phyloP scores from a whole-genome alignment of 2,797 vertebrate species.

The Crenuchus spilurus region DNA sequence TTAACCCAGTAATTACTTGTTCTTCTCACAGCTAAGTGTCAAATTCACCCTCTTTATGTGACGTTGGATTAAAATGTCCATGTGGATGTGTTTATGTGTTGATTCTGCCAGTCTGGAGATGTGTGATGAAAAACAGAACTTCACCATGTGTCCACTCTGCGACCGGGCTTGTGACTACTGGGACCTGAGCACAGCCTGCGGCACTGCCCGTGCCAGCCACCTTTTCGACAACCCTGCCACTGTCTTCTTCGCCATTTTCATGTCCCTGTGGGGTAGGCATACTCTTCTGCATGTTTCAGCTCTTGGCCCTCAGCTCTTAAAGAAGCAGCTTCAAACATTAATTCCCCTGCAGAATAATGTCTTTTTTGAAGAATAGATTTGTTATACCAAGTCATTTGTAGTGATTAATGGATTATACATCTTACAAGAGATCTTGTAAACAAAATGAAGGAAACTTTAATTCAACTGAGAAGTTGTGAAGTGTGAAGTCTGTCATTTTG shows the following conservation, averaged over 20 bases:
- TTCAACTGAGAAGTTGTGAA: too few relatives aligned
- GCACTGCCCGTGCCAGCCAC: slow-evolving; percentile 91
- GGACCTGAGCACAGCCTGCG: slow-evolving; percentile 92
- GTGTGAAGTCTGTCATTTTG: too few relatives aligned
- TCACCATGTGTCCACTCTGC: slow-evolving; percentile 98
- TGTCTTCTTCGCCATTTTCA: slow-evolving; percentile 95
- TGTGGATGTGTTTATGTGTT: slow-evolving; percentile 27
- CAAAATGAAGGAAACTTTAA: too few relatives aligned
- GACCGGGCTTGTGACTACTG: slow-evolving; percentile 94
- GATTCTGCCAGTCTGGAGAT: slow-evolving; percentile 86
- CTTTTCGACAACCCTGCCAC: slow-evolving; percentile 97
- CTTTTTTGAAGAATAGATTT: too few relatives aligned
- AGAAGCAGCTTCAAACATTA: too few relatives aligned
- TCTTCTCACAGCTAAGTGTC: too few relatives aligned
- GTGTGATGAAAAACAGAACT: slow-evolving; percentile 88
- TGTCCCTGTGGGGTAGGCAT: slow-evolving; percentile 96
- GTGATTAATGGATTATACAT: too few relatives aligned
- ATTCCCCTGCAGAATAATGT: too few relatives aligned
- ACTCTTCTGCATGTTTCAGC: neutral
- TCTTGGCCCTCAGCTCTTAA: too few relatives aligned
- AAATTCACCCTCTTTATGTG: neutral
- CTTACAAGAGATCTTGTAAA: too few relatives aligned
- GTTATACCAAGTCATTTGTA: too few relatives aligned
- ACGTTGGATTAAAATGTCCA: slow-evolving; percentile 2
- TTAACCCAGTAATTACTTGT: too few relatives aligned